Conservation (phyloP, 1,140 invertebrate species). For the Zaprionus africanus region DNA sequence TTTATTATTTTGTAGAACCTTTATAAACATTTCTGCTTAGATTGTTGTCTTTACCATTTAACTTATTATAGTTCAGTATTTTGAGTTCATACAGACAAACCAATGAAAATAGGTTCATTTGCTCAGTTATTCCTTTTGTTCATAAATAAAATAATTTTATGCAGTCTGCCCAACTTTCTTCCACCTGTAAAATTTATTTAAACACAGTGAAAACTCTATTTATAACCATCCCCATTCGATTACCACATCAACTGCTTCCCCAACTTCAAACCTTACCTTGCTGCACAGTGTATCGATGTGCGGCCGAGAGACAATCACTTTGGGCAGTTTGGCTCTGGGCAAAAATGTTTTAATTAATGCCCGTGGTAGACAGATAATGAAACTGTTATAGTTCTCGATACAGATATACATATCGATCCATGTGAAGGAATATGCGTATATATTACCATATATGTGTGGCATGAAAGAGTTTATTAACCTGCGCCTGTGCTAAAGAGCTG, state of each 20-base stretch:
- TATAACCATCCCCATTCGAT: too few relatives aligned
- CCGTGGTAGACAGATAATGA: constrained; percentile 70
- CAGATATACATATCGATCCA: constrained; percentile 10
- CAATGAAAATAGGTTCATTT: not conserved
- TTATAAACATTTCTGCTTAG: too few relatives aligned
- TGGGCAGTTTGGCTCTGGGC: constrained; percentile 53
- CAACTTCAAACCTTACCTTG: not conserved
- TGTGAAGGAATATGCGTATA: constrained; percentile 31
- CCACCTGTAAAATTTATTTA: too few relatives aligned
- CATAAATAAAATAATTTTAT: not conserved
- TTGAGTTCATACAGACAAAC: not conserved
- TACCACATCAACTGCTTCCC: not conserved
- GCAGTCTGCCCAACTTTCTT: not conserved
- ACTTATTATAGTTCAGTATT: too few relatives aligned
- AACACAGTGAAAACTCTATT: rapidly evolving
- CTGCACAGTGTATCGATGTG: constrained; percentile 39
- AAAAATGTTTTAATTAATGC: constrained; percentile 82
- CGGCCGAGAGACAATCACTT: constrained; percentile 54
- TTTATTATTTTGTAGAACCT: not conserved
- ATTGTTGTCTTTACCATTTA: not conserved
- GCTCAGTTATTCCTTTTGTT: not conserved
- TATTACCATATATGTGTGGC: constrained; percentile 67
- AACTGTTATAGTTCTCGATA: constrained; percentile 78
- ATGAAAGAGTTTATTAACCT: constrained; percentile 74
- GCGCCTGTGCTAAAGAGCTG: constrained; percentile 41